Base-by-base conservation (phyloP, 2,888 invertebrate species). In the Mythimna pallens region DNA sequence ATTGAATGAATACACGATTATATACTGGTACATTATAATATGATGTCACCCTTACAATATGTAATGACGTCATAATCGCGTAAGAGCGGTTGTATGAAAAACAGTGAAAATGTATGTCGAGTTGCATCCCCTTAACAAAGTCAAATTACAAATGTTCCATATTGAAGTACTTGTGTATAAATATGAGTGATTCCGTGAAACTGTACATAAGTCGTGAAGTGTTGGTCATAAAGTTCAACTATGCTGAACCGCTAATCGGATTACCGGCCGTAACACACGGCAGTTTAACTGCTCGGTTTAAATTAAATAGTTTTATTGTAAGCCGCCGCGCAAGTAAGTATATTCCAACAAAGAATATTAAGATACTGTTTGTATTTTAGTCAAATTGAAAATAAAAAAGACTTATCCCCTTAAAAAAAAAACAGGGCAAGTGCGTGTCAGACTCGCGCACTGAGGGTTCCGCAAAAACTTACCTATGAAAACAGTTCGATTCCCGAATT, bases 201-300 rank as follows among this genome's bases (percentile, higher is more conserved):
- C 65, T 55, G 65, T 68, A 65, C 61, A 57, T 81, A 61, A 58
- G 36, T 54, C 57, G 62, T 69, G 65, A 69, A 69, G 65, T 69
- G 81, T 22, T n/a, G 52, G 55, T 77, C 65, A 52, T 69, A 77
- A 76, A 61, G 62, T 75, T 69, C 64, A 81, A 81, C 77, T 81
- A 77, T 77, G 70, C 81, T 75, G 57, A 76, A 76, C 80, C 66
- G 76, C 43, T 78, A 81, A 78, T 81, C 81, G 70, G 81, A 76
- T 78, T 69, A 25, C 30, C 52, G 36, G 57, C 54, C 43, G 22
- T 64, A 65, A 47, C 62, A 65, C 34, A 59, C 43, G 14, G 59
- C 17, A 43, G 55, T 64, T 65, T 68, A 65, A 76, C 61, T 25
- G 59, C 43, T 54, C n/a, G 40, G 78, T 81, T 78, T 65, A 81